A percentile compares a stretch with the other conserved stretches of the same genome.
phyloP scores from a whole-genome alignment of 2,888 invertebrate species.

The Noctua janthina region DNA sequence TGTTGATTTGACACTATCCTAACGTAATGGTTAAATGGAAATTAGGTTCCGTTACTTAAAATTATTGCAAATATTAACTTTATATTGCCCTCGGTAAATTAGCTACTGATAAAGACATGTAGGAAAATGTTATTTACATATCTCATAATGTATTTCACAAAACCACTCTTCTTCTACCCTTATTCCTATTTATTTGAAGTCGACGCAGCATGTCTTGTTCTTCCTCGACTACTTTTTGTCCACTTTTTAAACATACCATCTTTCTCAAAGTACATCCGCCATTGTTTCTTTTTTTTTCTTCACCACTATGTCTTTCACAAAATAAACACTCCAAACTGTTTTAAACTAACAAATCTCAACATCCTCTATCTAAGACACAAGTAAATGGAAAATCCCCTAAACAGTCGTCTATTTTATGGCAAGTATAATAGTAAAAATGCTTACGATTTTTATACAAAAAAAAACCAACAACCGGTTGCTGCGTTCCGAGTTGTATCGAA shows the following conservation, averaged over 20 bases:
- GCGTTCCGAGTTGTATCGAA: slow-evolving; percentile 46
- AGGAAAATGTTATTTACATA: background rate
- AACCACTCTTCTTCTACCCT: background rate
- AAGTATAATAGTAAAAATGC: slow-evolving; percentile 56
- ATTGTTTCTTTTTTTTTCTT: no score
- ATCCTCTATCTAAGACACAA: slow-evolving; percentile 17
- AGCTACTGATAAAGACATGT: no score
- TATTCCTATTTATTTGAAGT: background rate
- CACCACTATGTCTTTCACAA: background rate
- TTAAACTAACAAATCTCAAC: slow-evolving; percentile 8
- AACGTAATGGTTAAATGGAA: background rate
- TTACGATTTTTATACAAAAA: slow-evolving; percentile 52
- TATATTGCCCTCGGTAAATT: background rate
- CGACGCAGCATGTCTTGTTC: background rate
- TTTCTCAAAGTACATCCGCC: background rate
- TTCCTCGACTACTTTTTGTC: background rate
- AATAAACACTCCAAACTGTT: background rate
- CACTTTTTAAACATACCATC: background rate
- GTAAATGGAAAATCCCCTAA: slow-evolving; percentile 47
- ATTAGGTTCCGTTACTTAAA: background rate
- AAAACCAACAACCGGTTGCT: slow-evolving; percentile 57
- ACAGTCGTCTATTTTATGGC: slow-evolving; percentile 19
- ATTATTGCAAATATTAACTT: background rate
- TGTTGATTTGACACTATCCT: slow-evolving; percentile 6
- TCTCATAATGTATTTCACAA: background rate